A percentile compares a stretch with the other conserved stretches of the same genome.
Conservation (phyloP, 2,888 invertebrate species). For the Caenorhabditis sp. region DNA sequence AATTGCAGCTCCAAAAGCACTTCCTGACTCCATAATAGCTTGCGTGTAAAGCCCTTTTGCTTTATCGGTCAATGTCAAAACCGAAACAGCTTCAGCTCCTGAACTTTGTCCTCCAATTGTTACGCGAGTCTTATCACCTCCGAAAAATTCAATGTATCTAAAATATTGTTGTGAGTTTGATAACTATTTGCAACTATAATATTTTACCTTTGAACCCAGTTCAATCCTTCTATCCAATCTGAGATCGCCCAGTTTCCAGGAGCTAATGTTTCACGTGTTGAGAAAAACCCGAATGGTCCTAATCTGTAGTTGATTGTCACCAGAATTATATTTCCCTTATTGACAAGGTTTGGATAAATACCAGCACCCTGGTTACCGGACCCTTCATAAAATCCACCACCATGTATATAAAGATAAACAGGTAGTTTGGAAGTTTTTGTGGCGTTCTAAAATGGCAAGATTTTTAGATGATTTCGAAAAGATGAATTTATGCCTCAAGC, state of each 20-base stretch:
- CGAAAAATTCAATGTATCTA: slow-evolving; percentile 43
- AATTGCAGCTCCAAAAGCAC: slow-evolving; percentile 49
- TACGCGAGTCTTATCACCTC: slow-evolving; percentile 39
- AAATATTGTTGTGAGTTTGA: slow-evolving; percentile 1
- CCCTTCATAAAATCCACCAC: slow-evolving; percentile 46
- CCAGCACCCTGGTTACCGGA: slow-evolving; percentile 40
- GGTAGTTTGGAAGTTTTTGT: slow-evolving; percentile 34
- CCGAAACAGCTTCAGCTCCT: slow-evolving; percentile 48
- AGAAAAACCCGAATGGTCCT: slow-evolving; percentile 52
- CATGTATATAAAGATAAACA: slow-evolving; percentile 30
- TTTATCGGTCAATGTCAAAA: slow-evolving; percentile 27
- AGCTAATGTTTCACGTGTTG: slow-evolving; percentile 39
- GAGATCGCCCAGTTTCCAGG: slow-evolving; percentile 47
- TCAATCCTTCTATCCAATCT: slow-evolving; percentile 41
- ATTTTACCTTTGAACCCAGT: slow-evolving; percentile 39
- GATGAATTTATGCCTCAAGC: neutral
- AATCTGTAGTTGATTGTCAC: slow-evolving; percentile 46
- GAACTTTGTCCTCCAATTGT: slow-evolving; percentile 50
- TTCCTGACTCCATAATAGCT: slow-evolving; percentile 42
- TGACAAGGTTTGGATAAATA: slow-evolving; percentile 40
- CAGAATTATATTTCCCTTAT: slow-evolving; percentile 38
- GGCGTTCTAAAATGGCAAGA: too few relatives aligned
- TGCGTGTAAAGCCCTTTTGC: slow-evolving; percentile 42
- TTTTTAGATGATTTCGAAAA: too few relatives aligned
- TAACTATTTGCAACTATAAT: neutral